Conservation (phyloP, 2,888 invertebrate genomes). For the Pyrrhosoma nymphula region DNA sequence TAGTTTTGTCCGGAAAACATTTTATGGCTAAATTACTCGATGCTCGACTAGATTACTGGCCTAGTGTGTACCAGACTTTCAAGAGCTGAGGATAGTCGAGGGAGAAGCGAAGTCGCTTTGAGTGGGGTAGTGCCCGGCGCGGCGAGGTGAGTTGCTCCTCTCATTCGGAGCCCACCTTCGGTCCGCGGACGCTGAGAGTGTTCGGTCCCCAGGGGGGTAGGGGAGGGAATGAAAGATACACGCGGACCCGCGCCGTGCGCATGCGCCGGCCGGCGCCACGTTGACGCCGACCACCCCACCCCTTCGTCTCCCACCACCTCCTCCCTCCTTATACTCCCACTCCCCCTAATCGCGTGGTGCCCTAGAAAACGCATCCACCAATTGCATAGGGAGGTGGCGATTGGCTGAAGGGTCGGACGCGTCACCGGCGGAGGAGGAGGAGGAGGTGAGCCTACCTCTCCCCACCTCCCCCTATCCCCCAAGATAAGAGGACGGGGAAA, state of each 20-base stretch:
- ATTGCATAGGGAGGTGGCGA: slow-evolving; percentile 62
- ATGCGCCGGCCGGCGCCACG: slow-evolving; percentile 56
- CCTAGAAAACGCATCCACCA: slow-evolving; percentile 66
- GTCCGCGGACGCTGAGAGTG: not conserved
- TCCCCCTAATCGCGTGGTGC: not conserved
- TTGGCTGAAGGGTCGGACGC: slow-evolving; percentile 48
- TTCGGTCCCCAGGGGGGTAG: not conserved
- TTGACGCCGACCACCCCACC: slow-evolving; percentile 4
- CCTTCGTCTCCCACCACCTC: not conserved
- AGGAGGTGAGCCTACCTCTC: not conserved
- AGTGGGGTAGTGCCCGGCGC: not conserved
- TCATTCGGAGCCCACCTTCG: not conserved
- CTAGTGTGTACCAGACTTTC: too few species aligned
- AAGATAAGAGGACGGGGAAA: not conserved
- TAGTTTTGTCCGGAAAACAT: too few species aligned
- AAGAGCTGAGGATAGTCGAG: too few species aligned
- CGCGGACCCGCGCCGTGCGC: not conserved
- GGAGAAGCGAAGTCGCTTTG: too few species aligned
- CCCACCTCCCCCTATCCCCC: not conserved
- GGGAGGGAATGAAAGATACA: not conserved
- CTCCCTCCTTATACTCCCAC: not conserved
- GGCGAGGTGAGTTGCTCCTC: not conserved
- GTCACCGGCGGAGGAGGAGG: not conserved
- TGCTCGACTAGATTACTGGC: too few species aligned
- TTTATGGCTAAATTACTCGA: too few species aligned